A percentile compares a stretch with the other conserved stretches of the same genome.
Evolutionary conservation across 2,888 invertebrate genomes (phyloP).

Genomic region (Drosophila setosimentum): DNA sequence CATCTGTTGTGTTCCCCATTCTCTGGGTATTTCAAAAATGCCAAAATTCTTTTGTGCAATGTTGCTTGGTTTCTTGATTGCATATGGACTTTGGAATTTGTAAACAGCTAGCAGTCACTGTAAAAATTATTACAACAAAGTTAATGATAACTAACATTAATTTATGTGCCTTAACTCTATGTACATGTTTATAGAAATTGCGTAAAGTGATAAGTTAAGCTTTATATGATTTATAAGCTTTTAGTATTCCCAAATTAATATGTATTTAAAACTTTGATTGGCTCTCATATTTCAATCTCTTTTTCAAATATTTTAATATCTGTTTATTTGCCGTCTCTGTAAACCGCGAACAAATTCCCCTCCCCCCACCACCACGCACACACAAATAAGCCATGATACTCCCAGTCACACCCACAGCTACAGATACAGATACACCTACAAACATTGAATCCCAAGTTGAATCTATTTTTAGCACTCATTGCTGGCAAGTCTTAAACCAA

Average conservation of each 20-base stretch:
- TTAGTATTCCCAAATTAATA: not conserved
- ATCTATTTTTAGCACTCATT: constrained; percentile 2
- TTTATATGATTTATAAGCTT: not conserved
- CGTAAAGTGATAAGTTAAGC: not conserved
- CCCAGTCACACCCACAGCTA: not conserved
- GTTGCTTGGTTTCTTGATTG: constrained; percentile 21
- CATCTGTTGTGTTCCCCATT: not conserved
- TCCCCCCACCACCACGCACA: not conserved
- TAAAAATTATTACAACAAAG: not conserved
- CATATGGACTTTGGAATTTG: constrained; percentile 3
- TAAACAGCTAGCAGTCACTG: not conserved
- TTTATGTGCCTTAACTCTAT: not conserved
- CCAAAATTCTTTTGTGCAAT: constrained; percentile 26
- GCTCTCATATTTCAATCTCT: not conserved
- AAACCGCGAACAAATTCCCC: not conserved
- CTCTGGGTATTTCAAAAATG: constrained; percentile 20
- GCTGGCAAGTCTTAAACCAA: constrained; percentile 3
- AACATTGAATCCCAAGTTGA: not conserved
- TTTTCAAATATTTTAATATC: not conserved
- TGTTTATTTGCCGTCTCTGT: not conserved
- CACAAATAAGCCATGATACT: not conserved
- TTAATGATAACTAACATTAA: not conserved
- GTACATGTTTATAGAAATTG: too few species aligned
- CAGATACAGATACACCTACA: not conserved
- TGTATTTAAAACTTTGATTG: not conserved